Percentiles rank a stretch among this genome's conserved stretches.
phyloP scores from a whole-genome alignment of 2,113 vertebrate genomes.

The Varanus salvator region DNA sequence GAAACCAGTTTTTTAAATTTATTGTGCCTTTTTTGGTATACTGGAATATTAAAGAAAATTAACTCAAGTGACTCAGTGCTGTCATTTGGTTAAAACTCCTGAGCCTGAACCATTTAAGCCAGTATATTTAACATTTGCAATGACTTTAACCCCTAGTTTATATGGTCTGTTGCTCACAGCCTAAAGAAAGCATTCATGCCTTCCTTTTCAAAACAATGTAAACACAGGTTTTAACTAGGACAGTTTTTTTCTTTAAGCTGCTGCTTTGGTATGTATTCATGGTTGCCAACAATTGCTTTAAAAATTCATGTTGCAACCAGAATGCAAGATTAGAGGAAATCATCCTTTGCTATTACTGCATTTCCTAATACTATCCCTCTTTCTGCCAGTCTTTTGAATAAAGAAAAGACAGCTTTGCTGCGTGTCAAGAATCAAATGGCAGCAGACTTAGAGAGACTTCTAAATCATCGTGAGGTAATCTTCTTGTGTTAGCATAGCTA shows the following conservation, averaged over 20 bases:
- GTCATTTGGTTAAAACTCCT: background rate
- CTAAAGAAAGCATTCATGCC: conserved; percentile 36
- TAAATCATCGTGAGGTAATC: conserved; percentile 94
- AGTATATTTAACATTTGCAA: background rate
- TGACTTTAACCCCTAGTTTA: background rate
- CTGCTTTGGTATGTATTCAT: conserved; percentile 54
- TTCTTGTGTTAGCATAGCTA: conserved; percentile 53
- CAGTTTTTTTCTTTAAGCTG: conserved; percentile 51
- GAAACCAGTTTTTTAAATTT: background rate
- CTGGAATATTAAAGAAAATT: conserved; percentile 15
- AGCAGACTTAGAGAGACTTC: conserved; percentile 92
- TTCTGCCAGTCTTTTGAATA: conserved; percentile 87
- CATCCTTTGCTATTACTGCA: conserved; percentile 64
- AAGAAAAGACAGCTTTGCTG: conserved; percentile 87
- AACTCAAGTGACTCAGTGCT: background rate
- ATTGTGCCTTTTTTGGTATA: background rate
- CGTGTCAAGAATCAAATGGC: conserved; percentile 97
- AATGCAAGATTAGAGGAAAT: conserved; percentile 70
- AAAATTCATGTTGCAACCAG: conserved; percentile 60
- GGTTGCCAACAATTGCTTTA: conserved; percentile 52
- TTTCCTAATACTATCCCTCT: conserved; percentile 61
- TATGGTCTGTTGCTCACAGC: background rate
- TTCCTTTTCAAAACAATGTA: background rate
- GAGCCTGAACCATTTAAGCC: background rate
- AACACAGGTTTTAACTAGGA: conserved; percentile 16